Base-by-base conservation (phyloP, 2,888 invertebrate species). In the Cantharis rustica region DNA sequence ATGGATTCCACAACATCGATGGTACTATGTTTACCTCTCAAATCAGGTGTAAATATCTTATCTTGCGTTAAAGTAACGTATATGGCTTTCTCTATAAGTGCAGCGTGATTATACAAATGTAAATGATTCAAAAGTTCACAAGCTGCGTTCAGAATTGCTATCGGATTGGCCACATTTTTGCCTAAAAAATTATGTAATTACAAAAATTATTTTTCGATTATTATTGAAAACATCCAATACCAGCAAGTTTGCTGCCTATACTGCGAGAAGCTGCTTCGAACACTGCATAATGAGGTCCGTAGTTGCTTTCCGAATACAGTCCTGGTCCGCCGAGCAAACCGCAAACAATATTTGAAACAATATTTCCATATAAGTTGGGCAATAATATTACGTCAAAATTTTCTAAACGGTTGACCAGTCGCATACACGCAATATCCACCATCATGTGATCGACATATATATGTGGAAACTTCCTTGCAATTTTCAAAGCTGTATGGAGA, bases 311-410 rank as follows among this genome's bases (percentile, higher is more conserved):
- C 5, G 85, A 81, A 68, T 82, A 81, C 17, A 87, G 76, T 16
- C 86, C 86, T 61, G 85, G 81, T 61, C 87, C 86, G 17, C 87
- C 87, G 0, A 82, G 81, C 31, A 87, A 71, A 2, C 87, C 87
- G 71, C 85, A 85, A 13, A 86, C 78, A 5, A 86, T 84, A 78
- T 85, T 86, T 1, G 84, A 82, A 3, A 87, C 68, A 16, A 86
- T 82, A 68, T 82, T 84, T 13, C 87, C 88, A 75, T 86, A 86
- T 26, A 87, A 79, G 82, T 88, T 88, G 2, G 87, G 85, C 23
- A 84, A 83, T 15, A 88, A 61, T 1, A 88, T 77, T 4, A 87
- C 79, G 73, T 87, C 87, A 71, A 87, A 87, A 63, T 81, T 78
- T 10, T 84, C 71, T 4, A 87, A 87, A 23, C 84, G 80, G 4